These are phyloP conservation scores for Mylabris sibirica DNA, from an alignment of 2,888 invertebrate genomes.

Conservation along the genomic window DNA sequence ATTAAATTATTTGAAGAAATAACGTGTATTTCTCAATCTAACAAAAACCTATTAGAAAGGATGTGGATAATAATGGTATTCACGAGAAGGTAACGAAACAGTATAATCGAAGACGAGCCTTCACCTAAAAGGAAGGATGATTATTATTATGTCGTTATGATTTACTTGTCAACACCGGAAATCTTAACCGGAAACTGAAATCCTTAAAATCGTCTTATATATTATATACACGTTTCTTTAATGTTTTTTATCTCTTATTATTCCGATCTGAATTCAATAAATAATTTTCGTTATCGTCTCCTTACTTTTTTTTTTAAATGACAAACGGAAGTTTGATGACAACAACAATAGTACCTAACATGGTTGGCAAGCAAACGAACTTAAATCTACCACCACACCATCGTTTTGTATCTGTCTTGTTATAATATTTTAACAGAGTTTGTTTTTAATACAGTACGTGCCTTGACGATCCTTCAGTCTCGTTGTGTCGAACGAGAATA, in stretches of 20 bases:
- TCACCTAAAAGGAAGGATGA: constrained; percentile 12
- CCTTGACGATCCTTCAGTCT: constrained; percentile 27
- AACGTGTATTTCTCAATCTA: constrained; percentile 10
- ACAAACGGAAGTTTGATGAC: constrained; percentile 28
- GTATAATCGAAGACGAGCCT: constrained; percentile 5
- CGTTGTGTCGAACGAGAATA: constrained; percentile 8
- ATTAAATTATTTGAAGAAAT: constrained; percentile 13
- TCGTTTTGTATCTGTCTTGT: constrained; percentile 19
- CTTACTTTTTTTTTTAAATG: neutral
- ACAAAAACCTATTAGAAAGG: constrained; percentile 9
- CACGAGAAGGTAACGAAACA: constrained; percentile 11
- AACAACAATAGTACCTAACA: neutral
- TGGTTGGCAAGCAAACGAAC: constrained; percentile 11
- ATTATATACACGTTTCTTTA: constrained; percentile 41
- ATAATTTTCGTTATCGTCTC: neutral
- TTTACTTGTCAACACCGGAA: constrained; percentile 39
- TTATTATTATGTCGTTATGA: constrained; percentile 35
- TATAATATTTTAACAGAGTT: constrained; percentile 32
- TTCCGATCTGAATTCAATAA: constrained; percentile 38
- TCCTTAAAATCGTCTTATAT: constrained; percentile 38
- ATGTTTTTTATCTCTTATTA: constrained; percentile 31
- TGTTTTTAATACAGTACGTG: constrained; percentile 33
- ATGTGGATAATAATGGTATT: constrained; percentile 13
- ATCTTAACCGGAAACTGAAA: constrained; percentile 42
- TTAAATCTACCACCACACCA: constrained; percentile 16